Evolutionary conservation across 2,888 invertebrate genomes (phyloP).

Genomic region (Oligia latruncula): DNA sequence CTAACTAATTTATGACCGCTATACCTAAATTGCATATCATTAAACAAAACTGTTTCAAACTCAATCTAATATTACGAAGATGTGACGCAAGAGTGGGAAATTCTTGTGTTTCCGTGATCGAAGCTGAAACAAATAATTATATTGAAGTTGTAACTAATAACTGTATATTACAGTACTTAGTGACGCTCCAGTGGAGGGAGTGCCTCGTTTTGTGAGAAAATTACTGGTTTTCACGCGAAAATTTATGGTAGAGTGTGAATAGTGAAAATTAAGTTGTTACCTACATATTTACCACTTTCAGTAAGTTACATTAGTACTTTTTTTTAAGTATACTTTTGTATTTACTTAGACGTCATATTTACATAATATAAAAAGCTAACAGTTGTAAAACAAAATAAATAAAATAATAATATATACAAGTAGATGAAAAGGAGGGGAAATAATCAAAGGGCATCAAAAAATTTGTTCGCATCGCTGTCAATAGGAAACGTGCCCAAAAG

Average conservation of each 20-base stretch:
- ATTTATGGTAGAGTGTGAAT: not conserved
- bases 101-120: constrained; percentile 11
- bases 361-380: too few species aligned
- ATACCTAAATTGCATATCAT: constrained; percentile 35
- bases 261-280: constrained; percentile 3
- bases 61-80: constrained; percentile 11
- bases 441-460: not conserved
- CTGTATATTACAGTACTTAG: constrained; percentile 22
- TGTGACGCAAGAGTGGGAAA: constrained; percentile 11
- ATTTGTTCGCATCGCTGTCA: not conserved
- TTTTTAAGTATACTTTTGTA: too few species aligned
- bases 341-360: too few species aligned
- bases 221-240: constrained; percentile 22
- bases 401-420: not conserved
- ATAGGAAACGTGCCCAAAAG: not conserved
- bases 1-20: not conserved
- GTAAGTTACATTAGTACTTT: not conserved
- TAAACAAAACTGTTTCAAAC: constrained; percentile 17
- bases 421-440: not conserved
- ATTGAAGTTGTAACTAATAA: constrained; percentile 31
- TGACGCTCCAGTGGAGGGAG: constrained; percentile 4
- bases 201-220: constrained; percentile 26
- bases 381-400: not conserved
- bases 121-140: constrained; percentile 36
- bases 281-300: not conserved